Conservation (phyloP, 2,888 invertebrate species). For the Julus scanicus region DNA sequence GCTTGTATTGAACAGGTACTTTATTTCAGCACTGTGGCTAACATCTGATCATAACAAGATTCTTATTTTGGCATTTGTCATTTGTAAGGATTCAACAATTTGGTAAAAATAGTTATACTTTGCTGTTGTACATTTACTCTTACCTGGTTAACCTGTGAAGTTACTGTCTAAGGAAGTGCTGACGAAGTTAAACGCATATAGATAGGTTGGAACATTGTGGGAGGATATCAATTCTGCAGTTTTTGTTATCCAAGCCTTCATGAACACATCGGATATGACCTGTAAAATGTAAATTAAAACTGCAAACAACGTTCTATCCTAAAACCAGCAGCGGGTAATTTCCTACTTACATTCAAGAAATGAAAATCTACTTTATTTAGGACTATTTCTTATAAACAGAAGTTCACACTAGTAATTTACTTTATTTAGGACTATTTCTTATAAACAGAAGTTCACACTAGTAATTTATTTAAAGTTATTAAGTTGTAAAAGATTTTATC, state of each 20-base stretch:
- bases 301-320: too few species aligned
- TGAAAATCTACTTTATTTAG: too few species aligned
- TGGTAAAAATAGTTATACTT: not conserved
- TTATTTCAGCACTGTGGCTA: not conserved
- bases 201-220: not conserved
- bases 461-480: too few species aligned
- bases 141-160: slow-evolving; percentile 52
- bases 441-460: too few species aligned
- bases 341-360: too few species aligned
- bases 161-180: not conserved
- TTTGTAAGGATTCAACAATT: not conserved
- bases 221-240: slow-evolving; percentile 34
- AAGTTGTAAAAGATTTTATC: too few species aligned
- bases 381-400: too few species aligned
- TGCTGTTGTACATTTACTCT: not conserved
- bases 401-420: too few species aligned
- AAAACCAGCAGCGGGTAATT: too few species aligned
- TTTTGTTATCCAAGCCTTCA: slow-evolving; percentile 42
- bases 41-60: not conserved
- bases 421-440: too few species aligned
- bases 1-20: not conserved
- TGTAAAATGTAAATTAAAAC: slow-evolving; percentile 2
- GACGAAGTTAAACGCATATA: slow-evolving; percentile 48
- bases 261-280: slow-evolving; percentile 50
- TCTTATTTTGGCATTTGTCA: not conserved